A percentile compares a stretch with the other conserved stretches of the same genome.
phyloP scores from a whole-genome alignment of 2,888 invertebrate genomes.

The Cremastobaeus sp. region DNA sequence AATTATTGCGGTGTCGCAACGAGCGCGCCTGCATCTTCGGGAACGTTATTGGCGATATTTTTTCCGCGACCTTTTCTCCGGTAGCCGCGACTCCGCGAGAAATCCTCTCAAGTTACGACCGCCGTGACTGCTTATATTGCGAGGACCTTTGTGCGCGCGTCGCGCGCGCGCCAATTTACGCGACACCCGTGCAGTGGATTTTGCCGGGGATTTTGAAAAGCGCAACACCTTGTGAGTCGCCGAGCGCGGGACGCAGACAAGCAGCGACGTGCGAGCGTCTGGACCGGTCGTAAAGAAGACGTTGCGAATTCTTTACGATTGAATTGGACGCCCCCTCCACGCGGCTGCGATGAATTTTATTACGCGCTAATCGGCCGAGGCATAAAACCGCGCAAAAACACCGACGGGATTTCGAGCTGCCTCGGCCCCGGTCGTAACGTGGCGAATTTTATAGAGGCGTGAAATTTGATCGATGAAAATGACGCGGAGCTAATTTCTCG shows the following conservation, averaged over 20 bases:
- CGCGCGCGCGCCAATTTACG: background rate
- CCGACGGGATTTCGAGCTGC: conserved; percentile 34
- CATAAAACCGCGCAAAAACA: conserved; percentile 49
- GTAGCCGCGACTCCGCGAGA: conserved; percentile 50
- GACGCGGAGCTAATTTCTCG: conserved; percentile 12
- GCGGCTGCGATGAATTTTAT: conserved; percentile 54
- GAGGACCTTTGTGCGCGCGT: too few species aligned
- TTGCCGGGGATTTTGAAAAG: too few species aligned
- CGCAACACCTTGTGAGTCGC: conserved; percentile 48
- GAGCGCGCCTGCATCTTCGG: conserved; percentile 45
- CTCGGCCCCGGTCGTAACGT: conserved; percentile 23
- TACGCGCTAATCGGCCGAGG: conserved; percentile 52
- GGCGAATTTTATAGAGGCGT: conserved; percentile 52
- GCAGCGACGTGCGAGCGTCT: conserved; percentile 47
- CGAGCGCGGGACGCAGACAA: conserved; percentile 41
- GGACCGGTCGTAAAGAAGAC: conserved; percentile 60
- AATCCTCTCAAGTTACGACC: conserved; percentile 27
- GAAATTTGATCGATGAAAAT: conserved; percentile 35
- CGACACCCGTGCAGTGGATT: conserved; percentile 1
- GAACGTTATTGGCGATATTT: conserved; percentile 52
- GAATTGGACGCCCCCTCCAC: conserved; percentile 49
- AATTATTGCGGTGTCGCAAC: conserved; percentile 58
- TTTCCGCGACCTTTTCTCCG: conserved; percentile 50
- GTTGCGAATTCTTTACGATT: conserved; percentile 61
- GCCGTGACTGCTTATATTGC: conserved; percentile 29